These are phyloP conservation scores for Choreutis nemorana DNA, from an alignment of 2,888 invertebrate genomes.

Conservation along the genomic window DNA sequence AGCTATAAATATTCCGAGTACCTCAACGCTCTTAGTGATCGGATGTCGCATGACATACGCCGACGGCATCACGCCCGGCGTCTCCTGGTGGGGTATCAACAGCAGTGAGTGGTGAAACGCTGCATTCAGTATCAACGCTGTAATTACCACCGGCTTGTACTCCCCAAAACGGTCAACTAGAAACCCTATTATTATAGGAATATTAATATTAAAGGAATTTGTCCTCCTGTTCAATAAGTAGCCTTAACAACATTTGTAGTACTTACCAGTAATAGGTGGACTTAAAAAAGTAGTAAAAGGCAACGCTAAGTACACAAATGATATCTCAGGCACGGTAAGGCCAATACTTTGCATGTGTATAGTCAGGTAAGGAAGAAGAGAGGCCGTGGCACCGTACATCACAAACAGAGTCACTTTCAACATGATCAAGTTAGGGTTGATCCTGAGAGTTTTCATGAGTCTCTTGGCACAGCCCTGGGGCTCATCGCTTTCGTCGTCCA, in stretches of 20 bases:
- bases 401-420: conserved; percentile 83
- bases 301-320: conserved; percentile 84
- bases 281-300: conserved; percentile 88
- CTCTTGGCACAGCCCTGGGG: conserved; percentile 45
- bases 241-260: too few species aligned
- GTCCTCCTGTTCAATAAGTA: not conserved
- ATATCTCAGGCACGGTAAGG: conserved; percentile 85
- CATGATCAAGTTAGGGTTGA: conserved; percentile 82
- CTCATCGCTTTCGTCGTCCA: conserved; percentile 51
- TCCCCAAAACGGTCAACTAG: conserved; percentile 87
- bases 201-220: not conserved
- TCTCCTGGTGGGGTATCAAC: conserved; percentile 81
- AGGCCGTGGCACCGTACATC: conserved; percentile 86
- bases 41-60: conserved; percentile 81
- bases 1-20: conserved; percentile 30
- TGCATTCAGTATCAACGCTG: conserved; percentile 79
- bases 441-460: conserved; percentile 57
- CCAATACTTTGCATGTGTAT: conserved; percentile 93
- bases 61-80: conserved; percentile 76
- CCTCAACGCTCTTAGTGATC: conserved; percentile 74
- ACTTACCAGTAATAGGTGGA: conserved; percentile 81
- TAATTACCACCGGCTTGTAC: conserved; percentile 84
- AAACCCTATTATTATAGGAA: conserved; percentile 66
- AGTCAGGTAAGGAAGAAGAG: conserved; percentile 84
- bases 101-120: conserved; percentile 82